These are phyloP conservation scores for Gambusia affinis DNA, from an alignment of 2,113 vertebrate species.

Conservation along the genomic window DNA sequence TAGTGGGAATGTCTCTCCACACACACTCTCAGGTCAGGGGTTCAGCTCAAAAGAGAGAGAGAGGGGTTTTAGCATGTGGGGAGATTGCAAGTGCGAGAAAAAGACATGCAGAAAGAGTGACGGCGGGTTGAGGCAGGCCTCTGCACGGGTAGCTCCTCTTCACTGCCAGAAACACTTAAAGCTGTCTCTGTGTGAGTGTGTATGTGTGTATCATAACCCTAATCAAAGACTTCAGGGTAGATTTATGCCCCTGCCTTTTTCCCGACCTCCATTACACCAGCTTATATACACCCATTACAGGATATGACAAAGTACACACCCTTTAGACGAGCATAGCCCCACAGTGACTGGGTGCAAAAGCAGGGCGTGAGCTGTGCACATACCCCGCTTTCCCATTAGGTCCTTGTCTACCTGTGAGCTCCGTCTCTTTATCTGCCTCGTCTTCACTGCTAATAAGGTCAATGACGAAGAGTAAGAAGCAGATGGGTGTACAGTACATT, in stretches of 20 bases:
- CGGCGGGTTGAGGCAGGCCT: conserved; percentile 73
- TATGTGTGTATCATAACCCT: conserved; percentile 67
- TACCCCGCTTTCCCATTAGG: conserved; percentile 69
- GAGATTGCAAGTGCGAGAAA: conserved; percentile 39
- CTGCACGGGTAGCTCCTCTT: conserved; percentile 62
- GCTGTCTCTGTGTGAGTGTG: conserved; percentile 43
- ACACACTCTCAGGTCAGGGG: conserved; percentile 79
- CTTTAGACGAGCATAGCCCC: conserved; percentile 66
- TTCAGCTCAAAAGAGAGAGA: conserved; percentile 66
- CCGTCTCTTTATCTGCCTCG: conserved; percentile 57
- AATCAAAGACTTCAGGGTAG: conserved; percentile 78
- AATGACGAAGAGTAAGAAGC: conserved; percentile 71
- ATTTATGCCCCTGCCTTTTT: conserved; percentile 81
- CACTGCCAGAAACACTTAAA: conserved; percentile 81
- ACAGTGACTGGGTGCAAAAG: conserved; percentile 44
- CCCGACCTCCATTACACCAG: conserved; percentile 80
- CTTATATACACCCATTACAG: conserved; percentile 83
- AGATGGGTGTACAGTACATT: conserved; percentile 73
- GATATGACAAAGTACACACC: conserved; percentile 80
- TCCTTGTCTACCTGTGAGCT: conserved; percentile 71
- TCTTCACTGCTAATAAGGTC: conserved; percentile 74
- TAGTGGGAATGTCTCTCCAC: conserved; percentile 76
- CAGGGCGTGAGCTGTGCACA: conserved; percentile 52
- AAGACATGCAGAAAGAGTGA: conserved; percentile 42
- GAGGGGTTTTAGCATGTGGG: conserved; percentile 63